Percentiles rank a stretch among this genome's conserved stretches.
Evolutionary conservation across 2,888 invertebrate species (phyloP).

Genomic region (Prionchulus punctatus): DNA sequence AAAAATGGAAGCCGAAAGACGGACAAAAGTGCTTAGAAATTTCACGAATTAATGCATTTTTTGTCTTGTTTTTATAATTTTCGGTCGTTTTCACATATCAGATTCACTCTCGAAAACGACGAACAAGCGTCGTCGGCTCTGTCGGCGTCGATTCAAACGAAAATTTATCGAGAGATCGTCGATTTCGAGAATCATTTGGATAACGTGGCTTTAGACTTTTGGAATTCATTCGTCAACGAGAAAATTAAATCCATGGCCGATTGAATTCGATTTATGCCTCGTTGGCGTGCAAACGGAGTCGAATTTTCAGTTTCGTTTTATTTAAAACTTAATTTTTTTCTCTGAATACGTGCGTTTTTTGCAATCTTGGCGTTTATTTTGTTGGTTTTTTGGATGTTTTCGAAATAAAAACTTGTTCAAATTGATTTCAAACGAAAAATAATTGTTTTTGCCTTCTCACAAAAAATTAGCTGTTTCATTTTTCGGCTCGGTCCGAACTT

Average conservation of each 20-base stretch:
- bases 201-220: slow-evolving; percentile 72
- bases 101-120: slow-evolving; percentile 30
- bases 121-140: slow-evolving; percentile 41
- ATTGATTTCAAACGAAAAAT: too few relatives aligned
- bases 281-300: too few relatives aligned
- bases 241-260: slow-evolving; percentile 37
- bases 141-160: slow-evolving; percentile 53
- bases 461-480: neutral
- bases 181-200: slow-evolving; percentile 97
- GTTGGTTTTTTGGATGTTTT: too few relatives aligned
- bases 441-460: neutral
- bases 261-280: too few relatives aligned
- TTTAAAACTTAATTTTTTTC: too few relatives aligned
- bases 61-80: too few relatives aligned
- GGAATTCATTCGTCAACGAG: slow-evolving; percentile 52
- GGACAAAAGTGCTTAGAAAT: slow-evolving; percentile 35
- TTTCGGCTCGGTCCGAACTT: too few relatives aligned
- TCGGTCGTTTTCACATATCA: too few relatives aligned
- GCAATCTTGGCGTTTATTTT: too few relatives aligned
- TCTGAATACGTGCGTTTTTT: too few relatives aligned
- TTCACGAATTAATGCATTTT: neutral
- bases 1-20: slow-evolving; percentile 53
- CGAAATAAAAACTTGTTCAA: too few relatives aligned
- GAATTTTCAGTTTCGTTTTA: too few relatives aligned
- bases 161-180: slow-evolving; percentile 57